Evolutionary conservation across 1,140 invertebrate species (phyloP).

Genomic region (Argopecten irradians): DNA sequence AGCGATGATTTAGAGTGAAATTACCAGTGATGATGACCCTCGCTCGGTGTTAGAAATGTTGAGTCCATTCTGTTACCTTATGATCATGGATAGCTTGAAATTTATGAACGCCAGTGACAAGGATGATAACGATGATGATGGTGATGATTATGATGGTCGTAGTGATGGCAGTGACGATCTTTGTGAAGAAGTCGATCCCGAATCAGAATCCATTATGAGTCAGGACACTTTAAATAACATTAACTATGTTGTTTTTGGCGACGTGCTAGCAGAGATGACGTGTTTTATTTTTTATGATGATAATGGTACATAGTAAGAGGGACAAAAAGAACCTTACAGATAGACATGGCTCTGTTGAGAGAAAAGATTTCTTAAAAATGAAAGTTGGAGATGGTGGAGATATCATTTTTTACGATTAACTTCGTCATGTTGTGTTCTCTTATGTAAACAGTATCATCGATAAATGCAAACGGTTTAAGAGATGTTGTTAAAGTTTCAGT

Average conservation of each 20-base stretch:
- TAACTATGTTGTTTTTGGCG: background rate
- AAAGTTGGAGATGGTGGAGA: background rate
- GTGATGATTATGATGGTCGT: no score
- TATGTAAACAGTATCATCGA: background rate
- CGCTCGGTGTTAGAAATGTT: no score
- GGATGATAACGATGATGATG: no score
- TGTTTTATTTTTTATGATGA: background rate
- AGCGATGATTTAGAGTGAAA: no score
- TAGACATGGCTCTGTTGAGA: background rate
- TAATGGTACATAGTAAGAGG: background rate
- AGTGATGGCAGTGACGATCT: background rate
- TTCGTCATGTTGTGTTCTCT: background rate
- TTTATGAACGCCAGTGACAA: no score
- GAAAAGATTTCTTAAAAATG: no score
- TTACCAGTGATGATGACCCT: no score
- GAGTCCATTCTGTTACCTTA: no score
- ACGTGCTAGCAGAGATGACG: background rate
- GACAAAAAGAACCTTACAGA: background rate
- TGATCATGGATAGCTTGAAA: no score
- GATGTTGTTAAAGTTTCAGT: background rate
- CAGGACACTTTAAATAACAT: no score
- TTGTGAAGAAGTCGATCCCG: background rate
- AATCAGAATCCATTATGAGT: no score
- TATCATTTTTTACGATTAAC: no score
- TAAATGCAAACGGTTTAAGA: background rate